Percentiles rank a stretch among this genome's conserved stretches.
These are phyloP conservation scores for Mayetiola destructor DNA, from an alignment of 2,888 invertebrate genomes.

Conservation along the genomic window DNA sequence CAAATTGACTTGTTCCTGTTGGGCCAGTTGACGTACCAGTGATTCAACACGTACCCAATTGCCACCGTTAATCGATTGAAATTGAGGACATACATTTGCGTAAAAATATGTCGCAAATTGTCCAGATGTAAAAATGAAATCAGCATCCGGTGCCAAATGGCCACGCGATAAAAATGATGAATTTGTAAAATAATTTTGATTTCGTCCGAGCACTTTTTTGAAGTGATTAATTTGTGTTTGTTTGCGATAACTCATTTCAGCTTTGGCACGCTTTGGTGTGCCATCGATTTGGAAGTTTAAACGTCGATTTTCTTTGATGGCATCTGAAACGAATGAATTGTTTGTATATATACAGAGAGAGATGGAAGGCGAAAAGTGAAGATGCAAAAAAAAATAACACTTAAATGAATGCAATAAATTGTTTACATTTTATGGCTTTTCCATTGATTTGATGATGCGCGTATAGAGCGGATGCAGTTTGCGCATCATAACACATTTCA, in stretches of 20 bases:
- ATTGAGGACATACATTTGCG: constrained; percentile 39
- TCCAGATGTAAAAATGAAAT: constrained; percentile 36
- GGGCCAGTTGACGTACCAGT: constrained; percentile 31
- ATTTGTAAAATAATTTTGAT: constrained; percentile 27
- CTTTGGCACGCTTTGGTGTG: constrained; percentile 22
- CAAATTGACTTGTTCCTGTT: constrained; percentile 27
- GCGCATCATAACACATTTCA: constrained; percentile 28
- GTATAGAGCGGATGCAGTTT: constrained; percentile 28
- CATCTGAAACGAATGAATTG: constrained; percentile 16
- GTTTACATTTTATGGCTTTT: constrained; percentile 30
- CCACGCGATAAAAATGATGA: constrained; percentile 35
- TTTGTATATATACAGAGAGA: not conserved
- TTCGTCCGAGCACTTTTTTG: constrained; percentile 26
- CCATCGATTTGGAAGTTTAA: constrained; percentile 30
- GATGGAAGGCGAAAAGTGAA: constrained; percentile 17
- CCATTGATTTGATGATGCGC: constrained; percentile 31
- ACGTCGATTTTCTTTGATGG: constrained; percentile 23
- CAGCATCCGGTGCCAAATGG: constrained; percentile 39
- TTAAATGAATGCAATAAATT: constrained; percentile 19
- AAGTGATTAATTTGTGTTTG: constrained; percentile 29
- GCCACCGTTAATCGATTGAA: constrained; percentile 38
- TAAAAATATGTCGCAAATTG: constrained; percentile 39
- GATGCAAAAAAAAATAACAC: not conserved
- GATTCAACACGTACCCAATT: constrained; percentile 39
- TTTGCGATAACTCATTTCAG: constrained; percentile 26